Evolutionary conservation across 2,797 vertebrate genomes (phyloP), one percentile per base, ranked within the genome.

Genomic region (Danio choprae): DNA sequence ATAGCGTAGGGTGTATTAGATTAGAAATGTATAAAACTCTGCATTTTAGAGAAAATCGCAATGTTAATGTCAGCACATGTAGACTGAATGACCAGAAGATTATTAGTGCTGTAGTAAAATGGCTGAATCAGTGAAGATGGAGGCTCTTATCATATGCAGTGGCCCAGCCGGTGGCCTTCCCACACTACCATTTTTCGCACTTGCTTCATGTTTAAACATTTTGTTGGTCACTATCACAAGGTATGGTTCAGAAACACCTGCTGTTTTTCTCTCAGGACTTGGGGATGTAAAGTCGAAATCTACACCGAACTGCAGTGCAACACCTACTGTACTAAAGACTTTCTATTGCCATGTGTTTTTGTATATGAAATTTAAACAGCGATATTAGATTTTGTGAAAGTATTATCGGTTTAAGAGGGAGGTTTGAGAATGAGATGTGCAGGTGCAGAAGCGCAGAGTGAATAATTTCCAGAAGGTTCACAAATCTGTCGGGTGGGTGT

Each of bases 101-200:
- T 50, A 80, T 86, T 73, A 81, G 59, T 81, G 46, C 18, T 60
- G 71, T 46, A 74, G 65, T 29, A 72, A 76, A 73, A 83, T 85
- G 75, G 70, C 75, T 79, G 75, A 73, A 77, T 77, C 51, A 55
- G 29, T 76, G 73, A 81, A 84, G 71, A 71, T 40, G 75, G 65
- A 38, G 58, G 55, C 60, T 76, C 72, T 84, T 86, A 82, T 86
- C 84, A 10, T 36, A 20, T 36, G 7, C 46, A n/a, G 13, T 7
- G 36, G 22, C 44, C 80, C 82, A 86, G 84, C 50, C 58, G 80
- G 84, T 84, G 80, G 74, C 85, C 85, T 84, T 84, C 83, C 79
- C 81, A 86, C 56, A 77, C 36, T 6, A 18, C 48, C 68, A 11
- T 41, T 43, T 40, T 63, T 63, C n/a, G 12, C 20, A 38, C 29